A percentile compares a stretch with the other conserved stretches of the same genome.
These are phyloP conservation scores for Schizotus pectinicornis DNA, from an alignment of 2,888 invertebrate genomes.

Conservation along the genomic window DNA sequence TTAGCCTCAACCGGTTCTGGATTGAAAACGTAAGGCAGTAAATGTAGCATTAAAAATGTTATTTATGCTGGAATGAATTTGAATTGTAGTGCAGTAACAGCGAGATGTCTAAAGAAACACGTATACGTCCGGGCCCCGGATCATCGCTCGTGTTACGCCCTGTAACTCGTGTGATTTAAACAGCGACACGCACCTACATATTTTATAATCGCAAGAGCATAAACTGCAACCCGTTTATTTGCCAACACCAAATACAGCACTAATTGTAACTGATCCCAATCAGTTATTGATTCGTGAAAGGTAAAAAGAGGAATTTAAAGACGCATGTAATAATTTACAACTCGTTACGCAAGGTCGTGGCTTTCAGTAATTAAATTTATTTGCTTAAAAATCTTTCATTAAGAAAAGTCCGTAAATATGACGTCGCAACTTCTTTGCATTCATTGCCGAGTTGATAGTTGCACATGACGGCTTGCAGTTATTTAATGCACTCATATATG, in stretches of 20 bases:
- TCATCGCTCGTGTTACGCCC: not conserved
- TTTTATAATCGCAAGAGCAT: too few species aligned
- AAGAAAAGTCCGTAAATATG: too few species aligned
- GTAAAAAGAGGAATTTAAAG: constrained; percentile 6
- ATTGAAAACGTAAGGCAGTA: constrained; percentile 43
- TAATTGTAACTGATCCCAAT: too few species aligned
- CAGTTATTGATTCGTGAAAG: constrained; percentile 2
- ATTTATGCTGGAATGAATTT: constrained; percentile 31
- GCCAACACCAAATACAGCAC: too few species aligned
- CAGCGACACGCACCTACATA: constrained; percentile 1
- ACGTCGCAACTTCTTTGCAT: not conserved
- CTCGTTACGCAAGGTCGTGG: too few species aligned
- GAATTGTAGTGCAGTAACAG: constrained; percentile 25
- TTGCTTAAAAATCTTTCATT: not conserved
- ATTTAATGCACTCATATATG: constrained; percentile 31
- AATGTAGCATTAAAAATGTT: constrained; percentile 47
- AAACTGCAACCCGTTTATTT: too few species aligned
- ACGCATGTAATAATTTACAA: too few species aligned
- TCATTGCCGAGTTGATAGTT: constrained; percentile 32
- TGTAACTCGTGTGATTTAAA: constrained; percentile 16
- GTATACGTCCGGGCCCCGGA: constrained; percentile 19
- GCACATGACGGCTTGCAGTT: constrained; percentile 32
- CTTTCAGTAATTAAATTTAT: not conserved
- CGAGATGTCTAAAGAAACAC: constrained; percentile 19
- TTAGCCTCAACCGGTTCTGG: constrained; percentile 45